Conservation (phyloP, 2,113 vertebrate genomes). For the Myotis yumanensis region DNA sequence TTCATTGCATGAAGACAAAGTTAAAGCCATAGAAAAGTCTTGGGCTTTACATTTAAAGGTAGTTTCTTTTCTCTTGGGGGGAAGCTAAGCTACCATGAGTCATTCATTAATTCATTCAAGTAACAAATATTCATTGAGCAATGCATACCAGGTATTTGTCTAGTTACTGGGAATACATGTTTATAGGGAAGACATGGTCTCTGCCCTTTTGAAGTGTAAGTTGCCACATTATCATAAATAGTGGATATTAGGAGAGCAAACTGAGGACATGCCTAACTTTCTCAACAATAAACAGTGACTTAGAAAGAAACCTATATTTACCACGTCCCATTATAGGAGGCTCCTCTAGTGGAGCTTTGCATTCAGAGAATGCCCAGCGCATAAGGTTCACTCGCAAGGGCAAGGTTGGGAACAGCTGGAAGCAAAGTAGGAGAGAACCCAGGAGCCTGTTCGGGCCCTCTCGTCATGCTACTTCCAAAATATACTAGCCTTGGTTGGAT, state of each 20-base stretch:
- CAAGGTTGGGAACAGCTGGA: neutral
- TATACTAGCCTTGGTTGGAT: neutral
- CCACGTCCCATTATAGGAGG: neutral
- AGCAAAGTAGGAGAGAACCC: neutral
- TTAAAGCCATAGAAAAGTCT: neutral
- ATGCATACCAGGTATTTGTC: neutral
- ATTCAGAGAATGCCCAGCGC: neutral
- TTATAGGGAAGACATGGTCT: neutral
- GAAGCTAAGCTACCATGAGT: neutral
- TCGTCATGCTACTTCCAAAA: neutral
- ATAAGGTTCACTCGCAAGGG: neutral
- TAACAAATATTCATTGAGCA: neutral
- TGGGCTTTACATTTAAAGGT: neutral
- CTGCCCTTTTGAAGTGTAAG: neutral
- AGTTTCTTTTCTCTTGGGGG: neutral
- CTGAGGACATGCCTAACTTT: neutral
- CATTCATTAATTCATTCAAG: neutral
- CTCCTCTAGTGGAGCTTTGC: neutral
- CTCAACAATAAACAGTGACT: neutral
- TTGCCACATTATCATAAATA: neutral
- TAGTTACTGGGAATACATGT: neutral
- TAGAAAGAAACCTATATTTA: neutral
- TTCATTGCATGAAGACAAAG: neutral
- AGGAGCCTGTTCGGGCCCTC: neutral
- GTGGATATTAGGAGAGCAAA: neutral